These are phyloP conservation scores for Gibbula magus DNA, from an alignment of 2,888 invertebrate genomes.

Conservation along the genomic window DNA sequence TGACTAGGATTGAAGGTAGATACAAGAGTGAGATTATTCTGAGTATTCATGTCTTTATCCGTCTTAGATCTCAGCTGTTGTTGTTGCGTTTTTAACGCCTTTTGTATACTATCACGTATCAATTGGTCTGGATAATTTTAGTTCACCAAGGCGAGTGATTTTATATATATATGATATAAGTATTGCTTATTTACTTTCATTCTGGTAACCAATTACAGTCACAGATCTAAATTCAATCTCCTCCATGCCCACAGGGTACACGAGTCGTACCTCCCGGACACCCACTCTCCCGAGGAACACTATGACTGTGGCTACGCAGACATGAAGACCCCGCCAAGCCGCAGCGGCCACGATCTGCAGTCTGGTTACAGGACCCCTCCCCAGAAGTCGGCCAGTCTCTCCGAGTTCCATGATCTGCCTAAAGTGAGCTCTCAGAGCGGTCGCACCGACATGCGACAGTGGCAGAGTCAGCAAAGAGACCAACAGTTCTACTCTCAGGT, in stretches of 20 bases:
- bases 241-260: neutral
- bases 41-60: too few relatives aligned
- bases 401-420: neutral
- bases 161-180: too few relatives aligned
- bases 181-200: too few relatives aligned
- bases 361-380: neutral
- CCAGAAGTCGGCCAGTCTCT: neutral
- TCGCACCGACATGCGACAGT: conserved; percentile 36
- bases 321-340: conserved; percentile 26
- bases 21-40: too few relatives aligned
- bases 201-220: too few relatives aligned
- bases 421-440: neutral
- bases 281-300: neutral
- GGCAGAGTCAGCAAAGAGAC: conserved; percentile 61
- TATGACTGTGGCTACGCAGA: conserved; percentile 7
- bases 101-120: too few relatives aligned
- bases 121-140: too few relatives aligned
- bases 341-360: neutral
- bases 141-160: too few relatives aligned
- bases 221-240: too few relatives aligned
- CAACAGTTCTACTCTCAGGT: conserved; percentile 56
- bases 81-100: too few relatives aligned
- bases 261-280: neutral
- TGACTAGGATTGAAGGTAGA: too few relatives aligned
- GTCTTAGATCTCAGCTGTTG: too few relatives aligned